Base-by-base conservation (phyloP, 1,140 invertebrate species). In the Drosophila grimshawi region DNA sequence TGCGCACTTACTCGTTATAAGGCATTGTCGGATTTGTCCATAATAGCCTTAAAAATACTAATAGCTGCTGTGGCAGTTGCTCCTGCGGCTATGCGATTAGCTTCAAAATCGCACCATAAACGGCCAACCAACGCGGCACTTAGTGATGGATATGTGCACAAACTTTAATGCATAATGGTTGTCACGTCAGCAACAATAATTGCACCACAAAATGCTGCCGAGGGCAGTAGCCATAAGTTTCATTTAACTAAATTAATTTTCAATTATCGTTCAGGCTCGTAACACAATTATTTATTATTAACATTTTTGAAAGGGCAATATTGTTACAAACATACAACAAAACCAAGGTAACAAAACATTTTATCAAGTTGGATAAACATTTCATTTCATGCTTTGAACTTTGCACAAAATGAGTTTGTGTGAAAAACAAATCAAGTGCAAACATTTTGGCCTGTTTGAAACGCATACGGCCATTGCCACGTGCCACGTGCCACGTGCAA, bases 191-290 rank as follows among this genome's bases (percentile, higher is more conserved):
- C 10, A 37, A 35, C 53, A 66, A 66, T 59, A 57, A 59, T 19
- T 39, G 60, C 27, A 39, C 33, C 27, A 41, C 33, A 52, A 55
- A 19, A 33, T 52, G 64, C 70, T 11, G 29, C 27, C 19, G 19
- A 19, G 7, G 60, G 67, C 30, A 32, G 29, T 29, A 6, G 48
- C 46, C 37, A 57, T 43, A 8, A 27, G 5, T 53, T 33, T 8
- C 35, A 29, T 67, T 81, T 60, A 85, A 74, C 48, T 64, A 64
- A 67, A 85, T 81, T 86, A 86, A 68, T 59, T 51, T 49, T 51
- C 80, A 83, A 82, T 82, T 82, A 82, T 52, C 64, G 61, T 63
- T 55, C 10, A 6, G 39, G 48, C 43, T 41, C n/a, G 7, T 6
- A 70, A 71, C 61, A 66, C 53, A 68, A 80, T 76, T 19, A 19